Percentiles rank a stretch among this genome's conserved stretches.
These are phyloP conservation scores for Poecilia gillii DNA, from an alignment of 2,797 vertebrate species.

Conservation along the genomic window DNA sequence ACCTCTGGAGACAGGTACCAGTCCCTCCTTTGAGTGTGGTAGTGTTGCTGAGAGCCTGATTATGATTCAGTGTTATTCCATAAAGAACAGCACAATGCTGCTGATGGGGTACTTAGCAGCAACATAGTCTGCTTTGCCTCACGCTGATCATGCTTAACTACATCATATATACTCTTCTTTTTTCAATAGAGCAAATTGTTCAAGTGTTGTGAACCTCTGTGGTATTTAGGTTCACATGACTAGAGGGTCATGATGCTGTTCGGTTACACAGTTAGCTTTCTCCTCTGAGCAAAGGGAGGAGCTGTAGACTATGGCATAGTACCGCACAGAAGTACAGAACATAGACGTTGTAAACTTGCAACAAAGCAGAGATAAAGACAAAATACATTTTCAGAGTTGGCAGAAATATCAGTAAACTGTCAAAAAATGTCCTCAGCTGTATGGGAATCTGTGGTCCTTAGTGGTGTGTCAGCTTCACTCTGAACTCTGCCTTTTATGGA, in stretches of 20 bases:
- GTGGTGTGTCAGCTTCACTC: conserved; percentile 11
- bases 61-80: not conserved
- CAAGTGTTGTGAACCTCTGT: not conserved
- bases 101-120: not conserved
- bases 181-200: conserved; percentile 51
- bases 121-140: not conserved
- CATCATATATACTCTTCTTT: conserved; percentile 32
- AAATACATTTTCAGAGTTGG: not conserved
- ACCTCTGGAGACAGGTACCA: no score
- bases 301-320: not conserved
- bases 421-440: not conserved
- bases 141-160: conserved; percentile 6
- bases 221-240: conserved; percentile 47
- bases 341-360: not conserved
- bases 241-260: not conserved
- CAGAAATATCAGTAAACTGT: not conserved
- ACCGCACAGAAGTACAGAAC: not conserved
- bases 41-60: not conserved
- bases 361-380: not conserved
- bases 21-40: not conserved
- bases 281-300: not conserved
- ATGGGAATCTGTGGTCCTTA: conserved; percentile 5
- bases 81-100: not conserved
- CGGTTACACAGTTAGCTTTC: not conserved
- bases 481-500: conserved; percentile 75